Evolutionary conservation across 1,140 invertebrate genomes (phyloP).

Genomic region (Macrosteles quadrilineatus): DNA sequence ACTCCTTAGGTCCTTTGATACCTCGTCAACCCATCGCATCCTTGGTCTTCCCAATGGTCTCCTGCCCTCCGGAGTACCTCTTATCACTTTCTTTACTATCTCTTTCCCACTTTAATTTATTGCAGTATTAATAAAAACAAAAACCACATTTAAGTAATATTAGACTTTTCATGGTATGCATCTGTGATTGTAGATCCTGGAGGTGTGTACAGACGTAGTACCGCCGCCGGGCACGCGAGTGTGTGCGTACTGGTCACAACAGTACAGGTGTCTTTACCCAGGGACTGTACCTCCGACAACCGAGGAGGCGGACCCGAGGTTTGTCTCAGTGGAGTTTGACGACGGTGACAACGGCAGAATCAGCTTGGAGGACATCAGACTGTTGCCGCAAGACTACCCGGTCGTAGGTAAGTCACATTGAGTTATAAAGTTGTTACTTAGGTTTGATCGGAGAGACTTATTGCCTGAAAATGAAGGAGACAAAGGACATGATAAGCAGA

Average conservation of each 20-base stretch:
- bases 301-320: slow-evolving; percentile 67
- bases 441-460: no score
- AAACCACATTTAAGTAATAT: background rate
- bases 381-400: slow-evolving; percentile 82
- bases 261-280: slow-evolving; percentile 91
- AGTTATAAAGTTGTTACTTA: no score
- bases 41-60: no score
- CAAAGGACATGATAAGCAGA: no score
- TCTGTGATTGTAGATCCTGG: slow-evolving; percentile 66
- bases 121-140: background rate
- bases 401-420: slow-evolving; percentile 72
- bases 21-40: no score
- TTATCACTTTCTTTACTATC: slow-evolving; percentile 10
- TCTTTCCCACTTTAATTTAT: background rate
- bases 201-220: slow-evolving; percentile 69
- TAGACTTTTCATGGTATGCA: no score
- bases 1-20: no score
- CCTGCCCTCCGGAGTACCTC: no score
- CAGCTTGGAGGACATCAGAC: slow-evolving; percentile 83
- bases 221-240: slow-evolving; percentile 71
- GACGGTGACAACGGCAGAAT: slow-evolving; percentile 93
- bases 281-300: slow-evolving; percentile 78
- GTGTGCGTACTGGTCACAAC: slow-evolving; percentile 95
- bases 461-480: no score
- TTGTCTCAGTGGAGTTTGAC: slow-evolving; percentile 92